Conservation (phyloP, 1,140 invertebrate genomes). For the Drosophila erecta region DNA sequence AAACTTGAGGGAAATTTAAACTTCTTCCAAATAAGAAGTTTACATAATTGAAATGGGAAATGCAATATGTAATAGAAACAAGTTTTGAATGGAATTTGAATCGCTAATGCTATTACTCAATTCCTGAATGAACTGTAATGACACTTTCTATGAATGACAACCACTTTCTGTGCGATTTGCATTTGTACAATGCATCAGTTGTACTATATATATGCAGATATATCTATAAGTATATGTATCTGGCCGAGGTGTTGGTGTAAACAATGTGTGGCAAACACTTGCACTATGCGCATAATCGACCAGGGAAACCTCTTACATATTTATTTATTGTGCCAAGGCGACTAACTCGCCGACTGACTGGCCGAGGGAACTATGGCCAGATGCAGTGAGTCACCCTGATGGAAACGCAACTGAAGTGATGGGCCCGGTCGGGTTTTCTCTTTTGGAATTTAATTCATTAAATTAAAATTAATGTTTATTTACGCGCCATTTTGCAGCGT, state of each 20-base stretch:
- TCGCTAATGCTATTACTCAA: slow-evolving; percentile 8
- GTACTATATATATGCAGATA: slow-evolving; percentile 17
- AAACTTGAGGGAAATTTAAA: too few species aligned
- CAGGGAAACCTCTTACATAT: slow-evolving; percentile 62
- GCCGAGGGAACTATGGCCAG: background rate
- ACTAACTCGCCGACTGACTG: slow-evolving; percentile 32
- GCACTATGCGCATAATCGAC: slow-evolving; percentile 71
- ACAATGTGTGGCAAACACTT: slow-evolving; percentile 67
- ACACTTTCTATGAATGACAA: slow-evolving; percentile 69
- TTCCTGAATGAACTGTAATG: slow-evolving; percentile 45
- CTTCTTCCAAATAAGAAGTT: too few species aligned
- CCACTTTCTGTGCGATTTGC: slow-evolving; percentile 35
- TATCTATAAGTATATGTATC: slow-evolving; percentile 23
- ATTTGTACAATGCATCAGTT: slow-evolving; percentile 25
- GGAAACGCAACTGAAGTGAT: slow-evolving; percentile 1
- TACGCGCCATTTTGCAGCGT: slow-evolving; percentile 72
- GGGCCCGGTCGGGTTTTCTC: background rate
- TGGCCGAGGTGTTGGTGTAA: slow-evolving; percentile 9
- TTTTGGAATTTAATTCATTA: slow-evolving; percentile 72
- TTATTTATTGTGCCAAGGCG: slow-evolving; percentile 78
- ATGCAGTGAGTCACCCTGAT: slow-evolving; percentile 23
- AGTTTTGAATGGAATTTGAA: background rate
- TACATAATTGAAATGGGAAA: too few species aligned
- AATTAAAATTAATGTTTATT: slow-evolving; percentile 81
- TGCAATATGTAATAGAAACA: too few species aligned